phyloP scores from a whole-genome alignment of 2,888 invertebrate genomes.

The Zygaena filipendulae region DNA sequence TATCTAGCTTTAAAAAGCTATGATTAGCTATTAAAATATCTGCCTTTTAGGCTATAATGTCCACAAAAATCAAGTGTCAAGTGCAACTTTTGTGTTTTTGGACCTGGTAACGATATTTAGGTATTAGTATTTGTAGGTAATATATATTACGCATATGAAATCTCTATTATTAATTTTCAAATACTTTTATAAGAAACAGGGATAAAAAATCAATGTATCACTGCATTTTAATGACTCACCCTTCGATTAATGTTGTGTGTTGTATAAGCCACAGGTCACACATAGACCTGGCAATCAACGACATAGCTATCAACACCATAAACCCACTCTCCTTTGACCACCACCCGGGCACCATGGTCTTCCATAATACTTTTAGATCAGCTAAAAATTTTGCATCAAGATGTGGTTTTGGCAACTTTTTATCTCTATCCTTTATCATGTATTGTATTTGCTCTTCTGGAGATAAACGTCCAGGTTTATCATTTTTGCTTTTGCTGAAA shows the following conservation, averaged over 20 bases:
- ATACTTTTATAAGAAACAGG: too few relatives aligned
- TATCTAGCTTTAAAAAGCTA: too few relatives aligned
- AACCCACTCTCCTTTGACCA: slow-evolving; percentile 81
- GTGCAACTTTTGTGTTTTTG: too few relatives aligned
- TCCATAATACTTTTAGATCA: slow-evolving; percentile 75
- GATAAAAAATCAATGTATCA: too few relatives aligned
- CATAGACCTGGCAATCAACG: slow-evolving; percentile 88
- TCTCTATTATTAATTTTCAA: too few relatives aligned
- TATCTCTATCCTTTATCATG: slow-evolving; percentile 78
- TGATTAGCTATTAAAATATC: too few relatives aligned
- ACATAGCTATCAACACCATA: slow-evolving; percentile 78
- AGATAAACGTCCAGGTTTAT: slow-evolving; percentile 27
- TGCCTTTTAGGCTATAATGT: too few relatives aligned
- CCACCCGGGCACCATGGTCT: slow-evolving; percentile 83
- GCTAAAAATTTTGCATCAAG: slow-evolving; percentile 80
- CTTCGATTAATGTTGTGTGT: slow-evolving; percentile 93
- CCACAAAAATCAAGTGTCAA: too few relatives aligned
- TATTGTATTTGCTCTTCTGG: slow-evolving; percentile 82
- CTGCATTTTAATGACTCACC: slow-evolving; percentile 73
- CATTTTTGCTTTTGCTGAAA: slow-evolving; percentile 25
- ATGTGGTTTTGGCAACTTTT: slow-evolving; percentile 74
- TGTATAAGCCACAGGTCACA: slow-evolving; percentile 99
- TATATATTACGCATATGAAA: too few relatives aligned
- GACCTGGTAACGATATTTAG: too few relatives aligned
- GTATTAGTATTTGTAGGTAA: too few relatives aligned